Evolutionary conservation across 2,113 vertebrate genomes (phyloP).

Genomic region (Caranx melampygus): DNA sequence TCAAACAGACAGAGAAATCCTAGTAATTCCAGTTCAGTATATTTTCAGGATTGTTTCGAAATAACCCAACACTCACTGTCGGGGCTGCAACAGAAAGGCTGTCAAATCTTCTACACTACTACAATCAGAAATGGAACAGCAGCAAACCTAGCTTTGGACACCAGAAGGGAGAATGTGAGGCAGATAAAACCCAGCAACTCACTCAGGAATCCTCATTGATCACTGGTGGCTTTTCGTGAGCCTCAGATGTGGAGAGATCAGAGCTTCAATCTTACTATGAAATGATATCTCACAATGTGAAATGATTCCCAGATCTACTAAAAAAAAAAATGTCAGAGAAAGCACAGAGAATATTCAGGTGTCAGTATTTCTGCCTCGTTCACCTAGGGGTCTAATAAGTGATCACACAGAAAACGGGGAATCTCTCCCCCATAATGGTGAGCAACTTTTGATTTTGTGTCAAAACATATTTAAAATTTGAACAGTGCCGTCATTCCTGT

Average conservation of each 20-base stretch:
- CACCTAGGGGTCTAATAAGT: conserved; percentile 78
- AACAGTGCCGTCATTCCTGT: conserved; percentile 76
- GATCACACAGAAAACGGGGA: conserved; percentile 75
- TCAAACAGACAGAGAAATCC: conserved; percentile 43
- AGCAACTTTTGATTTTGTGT: conserved; percentile 83
- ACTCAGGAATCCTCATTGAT: conserved; percentile 77
- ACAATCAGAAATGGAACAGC: conserved; percentile 54
- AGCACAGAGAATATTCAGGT: conserved; percentile 78
- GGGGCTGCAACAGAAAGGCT: conserved; percentile 36
- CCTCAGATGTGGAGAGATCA: conserved; percentile 77
- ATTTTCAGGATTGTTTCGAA: conserved; percentile 57
- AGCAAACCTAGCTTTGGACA: conserved; percentile 61
- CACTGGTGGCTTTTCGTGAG: conserved; percentile 69
- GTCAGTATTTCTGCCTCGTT: conserved; percentile 78
- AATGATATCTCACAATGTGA: conserved; percentile 73
- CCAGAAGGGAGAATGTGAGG: conserved; percentile 58
- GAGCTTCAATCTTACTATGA: conserved; percentile 71
- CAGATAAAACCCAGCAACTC: conserved; percentile 63
- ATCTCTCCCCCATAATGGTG: conserved; percentile 75
- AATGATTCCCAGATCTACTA: conserved; percentile 73
- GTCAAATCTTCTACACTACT: conserved; percentile 46
- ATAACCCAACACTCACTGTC: conserved; percentile 32
- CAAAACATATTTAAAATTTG: conserved; percentile 86
- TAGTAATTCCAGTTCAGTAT: conserved; percentile 39
- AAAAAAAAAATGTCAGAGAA: conserved; percentile 69